phyloP scores from a whole-genome alignment of 2,888 invertebrate genomes.

The Diaprepes abbreviatus region DNA sequence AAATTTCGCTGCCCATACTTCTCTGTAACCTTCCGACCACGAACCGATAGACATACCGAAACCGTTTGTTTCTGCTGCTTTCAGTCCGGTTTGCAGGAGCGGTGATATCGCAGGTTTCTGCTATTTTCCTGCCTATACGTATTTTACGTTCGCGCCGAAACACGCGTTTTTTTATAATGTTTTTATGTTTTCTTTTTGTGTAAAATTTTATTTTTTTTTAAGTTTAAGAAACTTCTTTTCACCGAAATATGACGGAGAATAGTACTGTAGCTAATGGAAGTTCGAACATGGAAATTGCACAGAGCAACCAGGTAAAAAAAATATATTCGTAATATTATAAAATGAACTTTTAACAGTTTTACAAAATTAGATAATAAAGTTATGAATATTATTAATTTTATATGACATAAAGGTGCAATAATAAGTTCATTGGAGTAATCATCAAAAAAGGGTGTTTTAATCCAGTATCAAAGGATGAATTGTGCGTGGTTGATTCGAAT shows the following conservation, averaged over 20 bases:
- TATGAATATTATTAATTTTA: no score
- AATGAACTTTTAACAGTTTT: no score
- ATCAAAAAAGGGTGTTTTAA: no score
- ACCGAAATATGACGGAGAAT: slow-evolving; percentile 24
- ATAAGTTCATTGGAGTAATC: no score
- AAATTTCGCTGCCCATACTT: slow-evolving; percentile 10
- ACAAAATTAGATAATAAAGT: no score
- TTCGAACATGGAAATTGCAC: slow-evolving; percentile 70
- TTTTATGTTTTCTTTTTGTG: slow-evolving; percentile 25
- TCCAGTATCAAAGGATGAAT: no score
- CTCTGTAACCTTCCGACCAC: slow-evolving; percentile 20
- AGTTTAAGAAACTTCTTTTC: background rate
- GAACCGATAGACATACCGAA: slow-evolving; percentile 9
- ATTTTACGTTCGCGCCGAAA: slow-evolving; percentile 16
- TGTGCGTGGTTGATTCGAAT: no score
- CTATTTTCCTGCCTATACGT: background rate
- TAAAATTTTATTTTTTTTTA: slow-evolving; percentile 21
- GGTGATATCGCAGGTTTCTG: background rate
- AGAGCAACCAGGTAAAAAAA: slow-evolving; percentile 67
- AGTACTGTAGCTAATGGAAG: slow-evolving; percentile 66
- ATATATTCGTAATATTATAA: no score
- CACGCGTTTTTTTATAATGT: slow-evolving; percentile 23
- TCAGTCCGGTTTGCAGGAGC: slow-evolving; percentile 38
- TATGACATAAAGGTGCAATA: no score
- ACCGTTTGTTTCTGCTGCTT: slow-evolving; percentile 21